These are phyloP conservation scores for Adrianichthys oophorus DNA, from an alignment of 2,797 vertebrate genomes.

Conservation along the genomic window DNA sequence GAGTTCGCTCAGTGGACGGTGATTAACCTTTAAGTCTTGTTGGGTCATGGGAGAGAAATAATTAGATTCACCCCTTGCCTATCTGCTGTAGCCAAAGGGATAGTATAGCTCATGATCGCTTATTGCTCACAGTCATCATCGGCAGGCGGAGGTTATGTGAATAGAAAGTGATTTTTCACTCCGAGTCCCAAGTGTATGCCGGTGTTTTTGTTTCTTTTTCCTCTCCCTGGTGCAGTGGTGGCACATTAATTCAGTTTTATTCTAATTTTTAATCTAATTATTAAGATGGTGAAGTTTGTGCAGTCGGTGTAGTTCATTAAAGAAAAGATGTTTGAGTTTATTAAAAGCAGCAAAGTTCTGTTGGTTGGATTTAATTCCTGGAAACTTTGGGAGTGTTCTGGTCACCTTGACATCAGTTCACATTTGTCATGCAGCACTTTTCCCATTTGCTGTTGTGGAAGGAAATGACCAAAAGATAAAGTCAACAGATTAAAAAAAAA, in stretches of 20 bases:
- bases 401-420: neutral
- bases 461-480: conserved; percentile 37
- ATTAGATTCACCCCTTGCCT: conserved; percentile 64
- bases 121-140: conserved; percentile 63
- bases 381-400: too few species aligned
- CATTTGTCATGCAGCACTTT: neutral
- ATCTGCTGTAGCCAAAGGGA: conserved; percentile 47
- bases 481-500: too few species aligned
- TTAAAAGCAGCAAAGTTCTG: too few species aligned
- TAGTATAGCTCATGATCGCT: conserved; percentile 44
- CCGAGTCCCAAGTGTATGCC: conserved; percentile 5
- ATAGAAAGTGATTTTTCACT: conserved; percentile 45
- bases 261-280: conserved; percentile 4
- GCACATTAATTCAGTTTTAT: neutral
- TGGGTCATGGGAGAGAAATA: conserved; percentile 73
- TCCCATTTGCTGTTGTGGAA: neutral
- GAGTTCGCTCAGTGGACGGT: conserved; percentile 74
- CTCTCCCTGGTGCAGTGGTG: neutral
- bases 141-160: conserved; percentile 37
- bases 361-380: too few species aligned
- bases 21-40: conserved; percentile 81
- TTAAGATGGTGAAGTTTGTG: neutral
- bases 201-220: conserved; percentile 6
- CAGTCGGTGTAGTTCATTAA: too few species aligned
- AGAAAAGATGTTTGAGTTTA: too few species aligned